Conservation (phyloP, 2,888 invertebrate species). For the Mylabris sibirica region DNA sequence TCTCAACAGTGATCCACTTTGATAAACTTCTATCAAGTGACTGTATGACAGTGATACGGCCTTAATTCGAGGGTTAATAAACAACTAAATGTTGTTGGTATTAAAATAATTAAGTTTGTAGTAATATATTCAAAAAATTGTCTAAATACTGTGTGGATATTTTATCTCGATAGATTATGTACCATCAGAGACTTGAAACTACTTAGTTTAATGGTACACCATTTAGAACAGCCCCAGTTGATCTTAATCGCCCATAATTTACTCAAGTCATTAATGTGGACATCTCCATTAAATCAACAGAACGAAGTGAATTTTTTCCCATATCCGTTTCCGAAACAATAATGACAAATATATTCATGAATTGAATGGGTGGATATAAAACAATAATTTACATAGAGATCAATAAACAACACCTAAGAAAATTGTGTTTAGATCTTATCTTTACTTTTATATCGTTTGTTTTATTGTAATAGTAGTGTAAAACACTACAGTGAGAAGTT, state of each 20-base stretch:
- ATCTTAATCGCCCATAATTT: slow-evolving; percentile 5
- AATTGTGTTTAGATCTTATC: not conserved
- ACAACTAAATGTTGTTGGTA: not conserved
- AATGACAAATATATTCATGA: not conserved
- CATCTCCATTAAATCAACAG: not conserved
- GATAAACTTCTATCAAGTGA: not conserved
- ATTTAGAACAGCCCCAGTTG: not conserved
- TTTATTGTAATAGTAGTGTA: not conserved
- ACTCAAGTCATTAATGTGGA: not conserved
- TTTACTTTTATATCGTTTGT: not conserved
- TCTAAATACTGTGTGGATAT: not conserved
- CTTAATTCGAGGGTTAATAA: not conserved
- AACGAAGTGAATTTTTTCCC: not conserved
- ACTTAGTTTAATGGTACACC: not conserved
- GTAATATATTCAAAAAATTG: not conserved
- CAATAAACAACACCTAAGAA: not conserved
- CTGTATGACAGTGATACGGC: not conserved
- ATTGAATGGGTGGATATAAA: not conserved
- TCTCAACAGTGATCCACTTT: not conserved
- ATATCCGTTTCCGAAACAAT: not conserved
- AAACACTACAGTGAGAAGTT: not conserved
- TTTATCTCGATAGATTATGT: not conserved
- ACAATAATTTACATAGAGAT: not conserved
- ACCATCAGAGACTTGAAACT: not conserved
- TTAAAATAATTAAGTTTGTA: not conserved